Evolutionary conservation across 2,888 invertebrate species (phyloP).

Genomic region (Drosophila longiperda): DNA sequence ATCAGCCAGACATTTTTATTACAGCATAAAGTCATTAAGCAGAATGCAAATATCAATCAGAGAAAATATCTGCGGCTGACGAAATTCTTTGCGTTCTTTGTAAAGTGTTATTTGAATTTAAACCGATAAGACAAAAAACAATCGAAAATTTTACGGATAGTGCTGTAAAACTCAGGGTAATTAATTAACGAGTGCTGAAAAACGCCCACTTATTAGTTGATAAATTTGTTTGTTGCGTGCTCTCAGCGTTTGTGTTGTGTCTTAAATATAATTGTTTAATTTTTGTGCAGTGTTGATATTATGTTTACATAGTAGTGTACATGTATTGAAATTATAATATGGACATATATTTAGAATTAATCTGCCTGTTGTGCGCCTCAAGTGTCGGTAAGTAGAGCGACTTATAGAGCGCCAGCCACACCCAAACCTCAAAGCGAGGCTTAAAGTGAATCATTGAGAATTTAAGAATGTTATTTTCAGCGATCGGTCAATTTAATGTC

Average conservation of each 20-base stretch:
- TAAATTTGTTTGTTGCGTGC: conserved; percentile 62
- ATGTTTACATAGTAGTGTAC: conserved; percentile 38
- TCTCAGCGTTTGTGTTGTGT: conserved; percentile 26
- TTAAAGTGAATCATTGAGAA: conserved; percentile 60
- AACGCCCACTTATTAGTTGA: conserved; percentile 22
- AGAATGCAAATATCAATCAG: conserved; percentile 46
- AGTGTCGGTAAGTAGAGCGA: conserved; percentile 51
- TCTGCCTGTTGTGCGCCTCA: conserved; percentile 48
- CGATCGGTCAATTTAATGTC: conserved; percentile 60
- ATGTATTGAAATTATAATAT: conserved; percentile 33
- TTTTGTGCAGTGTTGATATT: conserved; percentile 23
- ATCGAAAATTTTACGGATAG: conserved; percentile 35
- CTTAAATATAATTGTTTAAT: conserved; percentile 27
- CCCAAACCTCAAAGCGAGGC: conserved; percentile 53
- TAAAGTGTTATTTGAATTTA: conserved; percentile 24
- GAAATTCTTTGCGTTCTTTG: conserved; percentile 20
- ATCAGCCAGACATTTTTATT: conserved; percentile 67
- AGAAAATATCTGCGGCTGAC: conserved; percentile 41
- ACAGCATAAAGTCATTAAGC: conserved; percentile 36
- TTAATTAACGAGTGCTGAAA: conserved; percentile 33
- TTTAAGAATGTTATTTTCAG: conserved; percentile 38
- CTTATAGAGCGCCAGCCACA: conserved; percentile 59
- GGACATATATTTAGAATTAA: conserved; percentile 36
- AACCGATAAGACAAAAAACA: conserved; percentile 19
- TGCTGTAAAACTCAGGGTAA: conserved; percentile 21